phyloP scores from a whole-genome alignment of 1,140 invertebrate species.

The Leguminivora glycinivorella region DNA sequence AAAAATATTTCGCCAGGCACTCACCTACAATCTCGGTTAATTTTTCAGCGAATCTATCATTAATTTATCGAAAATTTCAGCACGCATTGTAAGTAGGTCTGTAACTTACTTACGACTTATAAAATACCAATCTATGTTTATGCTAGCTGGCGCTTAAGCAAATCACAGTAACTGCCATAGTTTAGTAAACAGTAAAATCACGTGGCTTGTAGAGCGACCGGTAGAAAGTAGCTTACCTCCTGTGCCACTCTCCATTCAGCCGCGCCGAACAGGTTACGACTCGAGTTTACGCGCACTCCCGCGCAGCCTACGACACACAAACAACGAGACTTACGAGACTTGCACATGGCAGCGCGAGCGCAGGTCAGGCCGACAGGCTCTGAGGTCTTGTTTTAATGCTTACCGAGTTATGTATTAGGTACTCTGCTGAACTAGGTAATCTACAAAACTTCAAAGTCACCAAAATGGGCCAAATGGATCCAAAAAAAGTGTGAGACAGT shows the following conservation, averaged over 20 bases:
- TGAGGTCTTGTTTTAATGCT: background rate
- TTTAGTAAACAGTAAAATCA: conserved; percentile 46
- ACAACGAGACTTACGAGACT: background rate
- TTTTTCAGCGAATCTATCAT: too few relatives aligned
- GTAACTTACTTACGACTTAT: too few relatives aligned
- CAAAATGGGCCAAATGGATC: too few relatives aligned
- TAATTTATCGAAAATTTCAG: too few relatives aligned
- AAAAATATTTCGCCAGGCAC: too few relatives aligned
- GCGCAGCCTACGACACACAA: conserved; percentile 12
- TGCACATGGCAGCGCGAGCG: conserved; percentile 37
- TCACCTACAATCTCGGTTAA: too few relatives aligned
- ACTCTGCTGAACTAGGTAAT: background rate
- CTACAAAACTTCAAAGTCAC: too few relatives aligned
- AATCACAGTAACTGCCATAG: background rate
- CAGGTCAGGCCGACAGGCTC: conserved; percentile 50
- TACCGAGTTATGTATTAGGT: background rate
- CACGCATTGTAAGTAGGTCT: too few relatives aligned
- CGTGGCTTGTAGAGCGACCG: conserved; percentile 44
- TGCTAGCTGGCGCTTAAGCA: too few relatives aligned
- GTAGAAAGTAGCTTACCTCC: conserved; percentile 75
- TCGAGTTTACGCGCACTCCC: conserved; percentile 33
- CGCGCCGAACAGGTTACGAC: conserved; percentile 67
- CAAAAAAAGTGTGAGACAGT: too few relatives aligned
- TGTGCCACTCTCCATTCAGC: conserved; percentile 71
- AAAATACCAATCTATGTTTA: too few relatives aligned